Base-by-base conservation (phyloP, 2,888 invertebrate genomes). In the Aproaerema taeniolella region DNA sequence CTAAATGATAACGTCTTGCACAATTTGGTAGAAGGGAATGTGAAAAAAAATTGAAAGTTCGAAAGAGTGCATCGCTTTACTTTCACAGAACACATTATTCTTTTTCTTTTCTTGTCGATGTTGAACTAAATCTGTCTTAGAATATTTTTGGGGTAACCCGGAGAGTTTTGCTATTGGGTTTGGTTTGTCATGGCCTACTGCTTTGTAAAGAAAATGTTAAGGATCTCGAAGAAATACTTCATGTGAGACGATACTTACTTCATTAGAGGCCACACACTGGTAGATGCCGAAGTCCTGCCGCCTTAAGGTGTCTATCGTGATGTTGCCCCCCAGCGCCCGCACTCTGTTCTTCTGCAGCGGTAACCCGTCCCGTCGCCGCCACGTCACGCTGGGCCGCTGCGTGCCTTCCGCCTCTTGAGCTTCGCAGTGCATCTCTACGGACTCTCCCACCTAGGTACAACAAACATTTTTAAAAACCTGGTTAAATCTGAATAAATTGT, bases 191-290 rank as follows among this genome's bases (percentile, higher is more conserved):
- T n/a, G n/a, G n/a, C n/a, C n/a, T n/a, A n/a, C n/a, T n/a, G n/a
- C n/a, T n/a, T n/a, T n/a, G n/a, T n/a, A n/a, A n/a, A n/a, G n/a
- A n/a, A n/a, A n/a, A n/a, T n/a, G n/a, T n/a, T n/a, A n/a, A n/a
- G n/a, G n/a, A n/a, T n/a, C n/a, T n/a, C n/a, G n/a, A n/a, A n/a
- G n/a, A n/a, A n/a, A n/a, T n/a, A n/a, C n/a, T n/a, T n/a, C n/a
- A n/a, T n/a, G n/a, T n/a, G n/a, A n/a, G n/a, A n/a, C 20, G 20
- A 4, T 20, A 4, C 36, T 31, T 38, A 85, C 87, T 87, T 97
- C 97, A 76, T 98, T 98, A 47, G 93, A 92, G 14, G 96, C 97
- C 55, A 97, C 94, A 82, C 98, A 98, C 81, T 98, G 97, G 77
- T 98, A 98, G 70, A 93, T 94, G 32, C 97, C 98, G 76, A 97